phyloP scores from a whole-genome alignment of 2,797 vertebrate genomes.

The Hapalemur alaotrensis region DNA sequence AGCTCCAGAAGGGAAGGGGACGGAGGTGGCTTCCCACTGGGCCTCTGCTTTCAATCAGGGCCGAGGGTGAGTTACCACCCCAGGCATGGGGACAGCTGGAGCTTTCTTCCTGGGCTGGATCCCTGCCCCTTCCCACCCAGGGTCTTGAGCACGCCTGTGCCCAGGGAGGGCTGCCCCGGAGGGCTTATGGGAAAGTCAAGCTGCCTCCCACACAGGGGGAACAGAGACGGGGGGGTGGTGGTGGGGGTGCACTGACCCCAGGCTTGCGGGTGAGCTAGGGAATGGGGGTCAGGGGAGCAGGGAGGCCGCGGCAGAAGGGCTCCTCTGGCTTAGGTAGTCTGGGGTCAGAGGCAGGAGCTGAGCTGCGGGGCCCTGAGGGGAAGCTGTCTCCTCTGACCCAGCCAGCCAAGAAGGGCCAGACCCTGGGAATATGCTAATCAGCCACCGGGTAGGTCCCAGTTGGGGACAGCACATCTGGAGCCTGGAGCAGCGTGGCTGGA shows the following conservation, averaged over 20 bases:
- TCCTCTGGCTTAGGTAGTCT: background rate
- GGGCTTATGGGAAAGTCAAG: background rate
- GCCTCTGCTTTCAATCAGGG: background rate
- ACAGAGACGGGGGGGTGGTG: background rate
- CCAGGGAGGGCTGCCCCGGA: background rate
- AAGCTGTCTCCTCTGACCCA: background rate
- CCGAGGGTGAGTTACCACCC: background rate
- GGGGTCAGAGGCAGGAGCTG: background rate
- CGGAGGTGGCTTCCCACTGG: background rate
- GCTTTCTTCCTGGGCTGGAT: background rate
- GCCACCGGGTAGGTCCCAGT: background rate
- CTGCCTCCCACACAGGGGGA: background rate
- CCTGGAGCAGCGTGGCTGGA: conserved; percentile 32
- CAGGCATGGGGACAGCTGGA: background rate
- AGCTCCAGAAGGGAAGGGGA: background rate
- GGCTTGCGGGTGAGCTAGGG: background rate
- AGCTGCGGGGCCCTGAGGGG: background rate
- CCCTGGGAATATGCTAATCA: conserved; percentile 67
- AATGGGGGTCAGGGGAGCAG: background rate
- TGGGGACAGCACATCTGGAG: conserved; percentile 67
- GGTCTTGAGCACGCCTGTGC: background rate
- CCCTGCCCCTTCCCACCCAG: background rate
- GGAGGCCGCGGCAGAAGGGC: background rate
- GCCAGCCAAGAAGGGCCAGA: background rate
- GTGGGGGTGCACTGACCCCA: background rate